These are phyloP conservation scores for Platysteira castanea DNA, from an alignment of 2,113 vertebrate genomes.

Conservation along the genomic window DNA sequence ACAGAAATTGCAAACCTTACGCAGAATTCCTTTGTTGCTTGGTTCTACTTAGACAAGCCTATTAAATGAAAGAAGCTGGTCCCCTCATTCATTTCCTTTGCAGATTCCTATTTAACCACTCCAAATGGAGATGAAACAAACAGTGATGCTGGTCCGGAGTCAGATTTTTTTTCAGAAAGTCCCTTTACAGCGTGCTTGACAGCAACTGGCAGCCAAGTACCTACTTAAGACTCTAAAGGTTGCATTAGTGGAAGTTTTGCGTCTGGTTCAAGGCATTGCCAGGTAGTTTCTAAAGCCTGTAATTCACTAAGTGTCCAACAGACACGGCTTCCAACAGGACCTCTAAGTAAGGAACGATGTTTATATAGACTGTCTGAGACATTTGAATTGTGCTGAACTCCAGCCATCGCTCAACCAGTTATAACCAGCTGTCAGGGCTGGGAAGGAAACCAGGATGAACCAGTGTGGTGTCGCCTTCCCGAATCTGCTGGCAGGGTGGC, in stretches of 20 bases:
- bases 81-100: constrained; percentile 16
- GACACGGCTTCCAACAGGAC: constrained; percentile 5
- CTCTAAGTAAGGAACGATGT: not conserved
- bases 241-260: not conserved
- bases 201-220: constrained; percentile 4
- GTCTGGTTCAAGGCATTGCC: constrained; percentile 19
- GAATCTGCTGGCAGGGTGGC: not conserved
- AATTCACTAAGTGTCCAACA: constrained; percentile 40
- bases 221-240: constrained; percentile 5
- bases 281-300: constrained; percentile 36
- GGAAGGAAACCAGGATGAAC: constrained; percentile 36
- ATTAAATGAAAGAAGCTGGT: constrained; percentile 17
- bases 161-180: not conserved
- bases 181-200: not conserved
- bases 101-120: constrained; percentile 24
- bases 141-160: not conserved
- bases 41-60: constrained; percentile 1
- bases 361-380: constrained; percentile 34
- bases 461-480: not conserved
- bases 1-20: constrained; percentile 25
- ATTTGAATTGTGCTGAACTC: constrained; percentile 25
- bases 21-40: constrained; percentile 24
- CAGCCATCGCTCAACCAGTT: constrained; percentile 8
- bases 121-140: constrained; percentile 13
- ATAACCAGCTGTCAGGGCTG: constrained; percentile 10